phyloP scores from a whole-genome alignment of 2,888 invertebrate species.

The Leucophora obtusa region DNA sequence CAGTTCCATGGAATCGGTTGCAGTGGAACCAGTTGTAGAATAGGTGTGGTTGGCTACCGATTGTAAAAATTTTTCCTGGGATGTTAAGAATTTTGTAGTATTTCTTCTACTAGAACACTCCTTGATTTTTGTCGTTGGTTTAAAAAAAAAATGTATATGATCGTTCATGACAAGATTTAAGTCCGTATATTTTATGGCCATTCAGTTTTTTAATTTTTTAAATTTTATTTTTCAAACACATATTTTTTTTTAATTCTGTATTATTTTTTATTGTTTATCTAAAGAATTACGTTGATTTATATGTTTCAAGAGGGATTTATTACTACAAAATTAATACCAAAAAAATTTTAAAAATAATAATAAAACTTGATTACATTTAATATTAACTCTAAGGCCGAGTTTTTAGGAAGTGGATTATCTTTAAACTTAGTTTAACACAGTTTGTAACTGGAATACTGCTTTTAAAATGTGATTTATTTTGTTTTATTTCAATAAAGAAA shows the following conservation, averaged over 20 bases:
- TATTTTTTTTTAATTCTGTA: slow-evolving; percentile 10
- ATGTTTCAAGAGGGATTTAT: slow-evolving; percentile 45
- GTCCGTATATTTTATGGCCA: slow-evolving; percentile 58
- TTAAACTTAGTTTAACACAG: too few species aligned
- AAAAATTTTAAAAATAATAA: slow-evolving; percentile 10
- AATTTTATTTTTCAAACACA: slow-evolving; percentile 29
- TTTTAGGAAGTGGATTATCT: too few species aligned
- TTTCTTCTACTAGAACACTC: slow-evolving; percentile 42
- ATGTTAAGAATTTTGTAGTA: slow-evolving; percentile 48
- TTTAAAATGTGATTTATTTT: too few species aligned
- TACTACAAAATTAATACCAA: slow-evolving; percentile 47
- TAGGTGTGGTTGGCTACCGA: too few species aligned
- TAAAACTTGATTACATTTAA: slow-evolving; percentile 10
- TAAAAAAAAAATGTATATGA: background rate
- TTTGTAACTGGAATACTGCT: too few species aligned
- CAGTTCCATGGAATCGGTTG: too few species aligned
- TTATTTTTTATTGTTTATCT: slow-evolving; percentile 38
- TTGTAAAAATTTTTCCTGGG: too few species aligned
- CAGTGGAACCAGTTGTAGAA: too few species aligned
- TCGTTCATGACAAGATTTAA: slow-evolving; percentile 40
- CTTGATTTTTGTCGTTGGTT: slow-evolving; percentile 27
- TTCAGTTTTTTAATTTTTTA: slow-evolving; percentile 18
- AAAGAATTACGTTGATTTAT: slow-evolving; percentile 59
- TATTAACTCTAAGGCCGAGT: slow-evolving; percentile 24
- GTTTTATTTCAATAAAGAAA: too few species aligned